These are phyloP conservation scores for Parauchenoglanis ngamensis DNA, from an alignment of 2,797 vertebrate genomes.

Conservation along the genomic window DNA sequence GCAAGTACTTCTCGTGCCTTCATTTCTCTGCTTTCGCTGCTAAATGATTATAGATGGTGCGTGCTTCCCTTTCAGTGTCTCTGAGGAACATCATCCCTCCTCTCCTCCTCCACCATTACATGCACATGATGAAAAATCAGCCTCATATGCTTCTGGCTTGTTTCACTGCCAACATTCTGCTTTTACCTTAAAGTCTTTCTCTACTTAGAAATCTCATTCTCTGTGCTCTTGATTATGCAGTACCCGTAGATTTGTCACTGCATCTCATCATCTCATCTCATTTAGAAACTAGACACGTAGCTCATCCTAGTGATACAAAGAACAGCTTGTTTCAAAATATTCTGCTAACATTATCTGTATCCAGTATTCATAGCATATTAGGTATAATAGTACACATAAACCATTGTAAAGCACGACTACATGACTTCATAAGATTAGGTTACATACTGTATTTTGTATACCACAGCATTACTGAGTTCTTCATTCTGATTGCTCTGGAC, in stretches of 20 bases:
- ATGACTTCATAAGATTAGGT: not conserved
- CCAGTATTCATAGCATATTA: not conserved
- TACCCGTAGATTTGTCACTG: not conserved
- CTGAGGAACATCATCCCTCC: constrained; percentile 15
- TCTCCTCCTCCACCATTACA: constrained; percentile 54
- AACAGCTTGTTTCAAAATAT: not conserved
- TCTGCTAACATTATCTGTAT: not conserved
- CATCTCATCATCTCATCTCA: constrained; percentile 21
- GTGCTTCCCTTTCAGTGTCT: constrained; percentile 60
- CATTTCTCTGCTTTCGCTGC: constrained; percentile 61
- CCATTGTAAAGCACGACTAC: not conserved
- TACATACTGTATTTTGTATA: not conserved
- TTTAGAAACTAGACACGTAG: not conserved
- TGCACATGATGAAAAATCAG: constrained; percentile 48
- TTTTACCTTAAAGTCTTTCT: not conserved
- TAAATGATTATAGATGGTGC: constrained; percentile 77
- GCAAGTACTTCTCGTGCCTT: constrained; percentile 62
- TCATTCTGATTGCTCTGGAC: not conserved
- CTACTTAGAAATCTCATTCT: not conserved
- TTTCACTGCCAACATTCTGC: not conserved
- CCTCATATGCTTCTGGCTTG: not conserved
- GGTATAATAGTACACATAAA: constrained; percentile 2
- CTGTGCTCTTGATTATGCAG: constrained; percentile 11
- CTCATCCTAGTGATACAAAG: not conserved
- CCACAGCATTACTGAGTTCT: not conserved